phyloP scores from a whole-genome alignment of 2,797 vertebrate species.

The Limnodromus scolopaceus region DNA sequence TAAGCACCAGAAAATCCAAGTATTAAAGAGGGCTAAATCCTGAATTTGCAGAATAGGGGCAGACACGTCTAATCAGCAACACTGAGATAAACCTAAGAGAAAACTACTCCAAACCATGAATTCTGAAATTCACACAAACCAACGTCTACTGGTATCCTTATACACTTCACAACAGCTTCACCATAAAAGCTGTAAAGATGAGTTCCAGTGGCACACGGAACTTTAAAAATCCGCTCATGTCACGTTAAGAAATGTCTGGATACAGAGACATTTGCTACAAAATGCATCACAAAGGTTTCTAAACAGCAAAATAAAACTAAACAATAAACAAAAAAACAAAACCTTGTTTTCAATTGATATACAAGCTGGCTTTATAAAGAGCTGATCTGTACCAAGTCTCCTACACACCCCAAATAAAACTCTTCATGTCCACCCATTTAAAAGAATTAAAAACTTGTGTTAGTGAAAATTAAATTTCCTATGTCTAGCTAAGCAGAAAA shows the following conservation, averaged over 20 bases:
- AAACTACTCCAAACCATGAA: background rate
- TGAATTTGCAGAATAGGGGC: background rate
- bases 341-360: background rate
- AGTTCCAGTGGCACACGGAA: background rate
- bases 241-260: background rate
- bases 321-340: background rate
- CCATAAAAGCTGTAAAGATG: background rate
- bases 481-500: background rate
- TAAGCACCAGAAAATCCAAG: background rate
- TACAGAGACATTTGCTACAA: background rate
- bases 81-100: background rate
- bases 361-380: background rate
- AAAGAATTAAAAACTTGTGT: background rate
- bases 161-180: background rate
- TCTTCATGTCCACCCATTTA: background rate
- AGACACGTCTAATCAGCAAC: background rate
- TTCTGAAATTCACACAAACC: background rate
- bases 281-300: background rate
- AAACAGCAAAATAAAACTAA: background rate
- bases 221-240: background rate
- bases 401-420: background rate
- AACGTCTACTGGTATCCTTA: background rate
- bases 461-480: background rate
- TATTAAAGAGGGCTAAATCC: background rate
- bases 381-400: background rate